Evolutionary conservation across 2,888 invertebrate species (phyloP).

Genomic region (Lamproptera curius): DNA sequence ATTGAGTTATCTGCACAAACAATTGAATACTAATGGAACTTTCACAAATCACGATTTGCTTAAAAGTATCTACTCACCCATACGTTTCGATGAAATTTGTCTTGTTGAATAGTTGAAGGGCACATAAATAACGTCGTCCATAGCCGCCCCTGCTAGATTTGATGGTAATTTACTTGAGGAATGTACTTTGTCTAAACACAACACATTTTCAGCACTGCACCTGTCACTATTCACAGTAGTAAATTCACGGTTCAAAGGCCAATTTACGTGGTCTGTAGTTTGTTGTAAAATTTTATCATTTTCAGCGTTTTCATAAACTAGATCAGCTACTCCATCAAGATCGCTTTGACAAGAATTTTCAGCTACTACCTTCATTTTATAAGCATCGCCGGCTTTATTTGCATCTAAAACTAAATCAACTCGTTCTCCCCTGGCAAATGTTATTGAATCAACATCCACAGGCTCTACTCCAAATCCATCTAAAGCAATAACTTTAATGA

Average conservation of each 20-base stretch:
- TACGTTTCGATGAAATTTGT: slow-evolving; percentile 63
- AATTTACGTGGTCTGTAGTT: slow-evolving; percentile 41
- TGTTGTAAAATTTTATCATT: slow-evolving; percentile 50
- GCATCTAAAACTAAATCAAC: slow-evolving; percentile 85
- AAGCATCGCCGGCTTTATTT: slow-evolving; percentile 73
- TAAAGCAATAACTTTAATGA: slow-evolving; percentile 81
- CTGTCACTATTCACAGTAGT: slow-evolving; percentile 62
- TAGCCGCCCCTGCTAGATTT: slow-evolving; percentile 56
- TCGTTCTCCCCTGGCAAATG: slow-evolving; percentile 84
- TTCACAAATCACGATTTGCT: background rate
- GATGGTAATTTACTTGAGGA: slow-evolving; percentile 70
- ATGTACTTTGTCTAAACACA: slow-evolving; percentile 80
- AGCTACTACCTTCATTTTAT: slow-evolving; percentile 79
- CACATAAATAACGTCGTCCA: slow-evolving; percentile 81
- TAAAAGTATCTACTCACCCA: slow-evolving; percentile 52
- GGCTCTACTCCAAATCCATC: slow-evolving; percentile 83
- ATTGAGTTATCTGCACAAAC: background rate
- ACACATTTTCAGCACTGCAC: slow-evolving; percentile 60
- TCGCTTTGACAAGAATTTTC: slow-evolving; percentile 69
- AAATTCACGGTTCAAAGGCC: slow-evolving; percentile 49
- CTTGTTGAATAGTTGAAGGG: slow-evolving; percentile 81
- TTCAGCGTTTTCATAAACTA: slow-evolving; percentile 55
- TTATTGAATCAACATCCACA: slow-evolving; percentile 75
- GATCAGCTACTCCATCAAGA: slow-evolving; percentile 72
- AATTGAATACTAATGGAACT: background rate